Evolutionary conservation across 2,888 invertebrate species (phyloP).

Genomic region (Heterodera filipjevi): DNA sequence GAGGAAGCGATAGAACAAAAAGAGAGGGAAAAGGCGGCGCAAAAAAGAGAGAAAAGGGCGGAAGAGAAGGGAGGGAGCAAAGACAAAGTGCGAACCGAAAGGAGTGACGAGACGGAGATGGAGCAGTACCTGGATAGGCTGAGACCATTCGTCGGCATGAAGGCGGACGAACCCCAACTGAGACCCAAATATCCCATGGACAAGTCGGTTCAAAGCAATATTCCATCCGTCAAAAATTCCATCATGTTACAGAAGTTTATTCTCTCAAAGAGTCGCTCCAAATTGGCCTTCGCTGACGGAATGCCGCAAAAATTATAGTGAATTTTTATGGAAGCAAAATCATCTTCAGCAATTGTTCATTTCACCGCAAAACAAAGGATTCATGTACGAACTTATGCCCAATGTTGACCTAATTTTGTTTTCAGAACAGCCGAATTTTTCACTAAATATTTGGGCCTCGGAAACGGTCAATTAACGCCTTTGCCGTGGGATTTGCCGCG

Average conservation of each 20-base stretch:
- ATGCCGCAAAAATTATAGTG: slow-evolving; percentile 16
- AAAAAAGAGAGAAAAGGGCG: not conserved
- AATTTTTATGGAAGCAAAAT: not conserved
- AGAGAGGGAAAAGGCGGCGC: not conserved
- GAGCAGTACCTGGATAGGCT: slow-evolving; percentile 24
- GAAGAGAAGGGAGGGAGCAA: slow-evolving; percentile 5
- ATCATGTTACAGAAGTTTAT: not conserved
- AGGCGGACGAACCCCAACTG: slow-evolving; percentile 40
- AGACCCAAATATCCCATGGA: slow-evolving; percentile 33
- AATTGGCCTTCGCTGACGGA: slow-evolving; percentile 33
- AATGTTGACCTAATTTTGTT: slow-evolving; percentile 13
- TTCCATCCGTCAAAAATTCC: not conserved
- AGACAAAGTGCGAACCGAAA: not conserved
- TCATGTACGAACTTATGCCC: slow-evolving; percentile 66
- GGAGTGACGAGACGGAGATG: not conserved
- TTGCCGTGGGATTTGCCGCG: slow-evolving; percentile 42
- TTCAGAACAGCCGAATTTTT: slow-evolving; percentile 68
- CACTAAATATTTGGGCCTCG: slow-evolving; percentile 40
- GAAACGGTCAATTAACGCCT: slow-evolving; percentile 36
- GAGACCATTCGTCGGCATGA: slow-evolving; percentile 36
- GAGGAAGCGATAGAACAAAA: slow-evolving; percentile 25
- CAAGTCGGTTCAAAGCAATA: not conserved
- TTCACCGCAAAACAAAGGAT: slow-evolving; percentile 80
- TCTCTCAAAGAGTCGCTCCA: not conserved
- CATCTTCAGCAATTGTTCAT: slow-evolving; percentile 73